Evolutionary conservation across 1,140 invertebrate genomes (phyloP), one percentile per base, ranked within the genome.

Genomic region (Chlorops oryzae): DNA sequence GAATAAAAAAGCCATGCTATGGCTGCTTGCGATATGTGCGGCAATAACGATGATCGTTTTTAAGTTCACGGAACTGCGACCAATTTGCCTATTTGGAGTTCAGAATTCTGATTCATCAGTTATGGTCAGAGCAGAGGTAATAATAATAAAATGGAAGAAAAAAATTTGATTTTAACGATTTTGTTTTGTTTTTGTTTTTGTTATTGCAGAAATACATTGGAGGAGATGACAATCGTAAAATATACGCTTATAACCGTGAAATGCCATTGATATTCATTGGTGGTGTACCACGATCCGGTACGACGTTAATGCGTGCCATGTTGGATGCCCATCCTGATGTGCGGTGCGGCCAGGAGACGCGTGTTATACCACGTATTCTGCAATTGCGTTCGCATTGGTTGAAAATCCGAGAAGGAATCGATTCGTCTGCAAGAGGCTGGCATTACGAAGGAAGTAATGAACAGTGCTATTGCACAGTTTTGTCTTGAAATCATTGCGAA

Each of bases 321-420:
- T 76, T 99, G 44, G 96, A 99, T 77, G 95, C 96, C 35, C 96
- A 99, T 81, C 92, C 92, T n/a, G 87, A 92, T 70, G 89, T 98
- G 59, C 83, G 88, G 84, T 99, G 96, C 76, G 96, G 96, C 5
- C 95, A 98, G 75, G 96, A 98, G 75, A 98, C 96, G 6, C 80
- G 96, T 53, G 91, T 99, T 37, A 95, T 99, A 69, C 96, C 96
- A 22, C 79, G 93, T 53, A 85, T 97, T 59, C 79, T 96, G 47
- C 90, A 93, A 75, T 85, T 96, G 78, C 81, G 91, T 59, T 84
- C 88, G 56, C 90, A 95, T 63, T 97, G 93, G 93, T 78, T 90
- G 48, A 92, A n/a, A 90, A 70, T 92, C 91, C 12, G 86, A 91
- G 56, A 90, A 92, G 70, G 93, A 96, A 74, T 86, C 83, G 56